phyloP scores from a whole-genome alignment of 2,888 invertebrate species.

The Pachymerium ferrugineum region DNA sequence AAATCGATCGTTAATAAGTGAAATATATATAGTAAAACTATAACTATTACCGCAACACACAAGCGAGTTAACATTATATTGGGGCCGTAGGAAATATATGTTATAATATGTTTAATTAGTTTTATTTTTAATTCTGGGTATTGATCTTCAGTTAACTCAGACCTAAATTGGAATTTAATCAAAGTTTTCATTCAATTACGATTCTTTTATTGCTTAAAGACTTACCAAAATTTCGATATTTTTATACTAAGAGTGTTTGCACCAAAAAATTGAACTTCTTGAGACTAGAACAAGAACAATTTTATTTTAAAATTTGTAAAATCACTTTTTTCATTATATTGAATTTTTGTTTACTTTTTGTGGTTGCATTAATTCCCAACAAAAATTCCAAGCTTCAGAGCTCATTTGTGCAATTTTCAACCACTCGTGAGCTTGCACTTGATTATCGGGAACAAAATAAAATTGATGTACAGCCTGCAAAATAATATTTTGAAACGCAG shows the following conservation, averaged over 20 bases:
- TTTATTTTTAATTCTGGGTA: constrained; percentile 70
- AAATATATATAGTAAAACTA: constrained; percentile 21
- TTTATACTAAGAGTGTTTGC: constrained; percentile 85
- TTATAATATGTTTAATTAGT: constrained; percentile 68
- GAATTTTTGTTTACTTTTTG: constrained; percentile 60
- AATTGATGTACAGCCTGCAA: constrained; percentile 58
- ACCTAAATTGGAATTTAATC: constrained; percentile 49
- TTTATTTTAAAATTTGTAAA: background rate
- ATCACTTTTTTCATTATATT: background rate
- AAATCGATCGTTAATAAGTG: background rate
- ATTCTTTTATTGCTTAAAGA: background rate
- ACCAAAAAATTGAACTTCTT: constrained; percentile 89
- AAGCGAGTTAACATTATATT: constrained; percentile 79
- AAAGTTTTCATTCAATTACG: background rate
- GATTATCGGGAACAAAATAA: constrained; percentile 57
- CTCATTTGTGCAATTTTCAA: constrained; percentile 77
- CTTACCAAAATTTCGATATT: constrained; percentile 69
- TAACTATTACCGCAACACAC: constrained; percentile 68
- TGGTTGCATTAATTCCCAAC: constrained; percentile 79
- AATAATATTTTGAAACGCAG: background rate
- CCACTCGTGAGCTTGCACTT: constrained; percentile 77
- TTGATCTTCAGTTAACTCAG: constrained; percentile 74
- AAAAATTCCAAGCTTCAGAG: constrained; percentile 84
- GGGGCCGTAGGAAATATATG: constrained; percentile 66
- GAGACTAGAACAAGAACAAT: constrained; percentile 54